Percentiles rank a stretch among this genome's conserved stretches.
phyloP scores from a whole-genome alignment of 2,797 vertebrate genomes.

The Austrolebias charrua region DNA sequence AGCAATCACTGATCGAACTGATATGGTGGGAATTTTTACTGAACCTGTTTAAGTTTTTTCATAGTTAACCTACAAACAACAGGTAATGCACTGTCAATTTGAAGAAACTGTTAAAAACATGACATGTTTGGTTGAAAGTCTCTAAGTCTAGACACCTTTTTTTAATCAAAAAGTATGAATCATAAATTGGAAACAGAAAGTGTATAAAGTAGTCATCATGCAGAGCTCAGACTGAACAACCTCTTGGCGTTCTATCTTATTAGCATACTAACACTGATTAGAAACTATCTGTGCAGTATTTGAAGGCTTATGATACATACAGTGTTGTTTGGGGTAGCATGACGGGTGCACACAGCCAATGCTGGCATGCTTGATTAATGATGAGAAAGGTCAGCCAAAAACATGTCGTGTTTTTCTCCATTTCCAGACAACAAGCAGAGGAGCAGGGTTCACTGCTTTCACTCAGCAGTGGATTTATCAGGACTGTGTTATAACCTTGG shows the following conservation, averaged over 20 bases:
- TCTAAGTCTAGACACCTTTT: constrained; percentile 2
- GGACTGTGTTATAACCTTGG: constrained; percentile 53
- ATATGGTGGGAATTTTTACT: constrained; percentile 29
- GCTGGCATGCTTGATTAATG: constrained; percentile 66
- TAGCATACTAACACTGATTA: constrained; percentile 59
- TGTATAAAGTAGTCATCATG: constrained; percentile 8
- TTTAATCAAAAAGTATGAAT: constrained; percentile 1
- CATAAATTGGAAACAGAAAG: constrained; percentile 14
- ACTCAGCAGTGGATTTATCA: constrained; percentile 67
- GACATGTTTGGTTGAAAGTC: not conserved
- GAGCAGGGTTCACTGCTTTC: constrained; percentile 70
- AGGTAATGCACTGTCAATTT: no score
- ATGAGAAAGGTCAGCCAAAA: constrained; percentile 66
- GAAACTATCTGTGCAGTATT: constrained; percentile 52
- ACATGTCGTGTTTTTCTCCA: constrained; percentile 47
- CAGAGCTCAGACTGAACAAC: constrained; percentile 32
- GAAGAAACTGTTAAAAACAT: no score
- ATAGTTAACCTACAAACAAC: no score
- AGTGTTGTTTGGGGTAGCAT: constrained; percentile 48
- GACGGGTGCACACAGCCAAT: constrained; percentile 44
- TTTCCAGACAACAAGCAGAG: constrained; percentile 67
- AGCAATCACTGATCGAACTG: constrained; percentile 24
- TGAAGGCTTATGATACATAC: constrained; percentile 40
- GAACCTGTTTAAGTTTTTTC: constrained; percentile 15
- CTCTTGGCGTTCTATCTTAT: constrained; percentile 47